phyloP scores from a whole-genome alignment of 2,113 vertebrate species.

The Anolis carolinensis region DNA sequence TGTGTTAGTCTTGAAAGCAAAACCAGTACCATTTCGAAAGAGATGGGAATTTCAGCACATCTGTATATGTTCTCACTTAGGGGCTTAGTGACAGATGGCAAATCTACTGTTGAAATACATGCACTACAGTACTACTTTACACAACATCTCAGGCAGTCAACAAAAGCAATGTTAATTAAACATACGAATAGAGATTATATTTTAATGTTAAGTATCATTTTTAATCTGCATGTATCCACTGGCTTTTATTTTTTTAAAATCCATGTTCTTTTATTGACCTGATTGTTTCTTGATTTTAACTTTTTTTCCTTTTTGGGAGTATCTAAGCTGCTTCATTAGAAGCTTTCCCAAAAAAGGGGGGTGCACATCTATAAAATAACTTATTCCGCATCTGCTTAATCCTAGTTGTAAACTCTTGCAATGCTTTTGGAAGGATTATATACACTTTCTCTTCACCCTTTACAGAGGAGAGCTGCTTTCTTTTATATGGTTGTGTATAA shows the following conservation, averaged over 20 bases:
- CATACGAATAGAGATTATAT: too few species aligned
- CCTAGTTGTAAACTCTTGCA: not conserved
- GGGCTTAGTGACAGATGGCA: too few species aligned
- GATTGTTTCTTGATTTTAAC: not conserved
- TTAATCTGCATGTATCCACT: too few species aligned
- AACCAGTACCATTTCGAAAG: too few species aligned
- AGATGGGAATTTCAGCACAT: too few species aligned
- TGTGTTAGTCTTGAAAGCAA: too few species aligned
- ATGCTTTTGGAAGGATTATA: not conserved
- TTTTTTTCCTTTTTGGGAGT: not conserved
- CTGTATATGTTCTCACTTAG: too few species aligned
- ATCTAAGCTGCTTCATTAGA: not conserved
- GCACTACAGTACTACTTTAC: too few species aligned
- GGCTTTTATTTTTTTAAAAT: not conserved
- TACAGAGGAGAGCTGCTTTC: not conserved
- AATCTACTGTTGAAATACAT: too few species aligned
- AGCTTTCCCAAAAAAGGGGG: not conserved
- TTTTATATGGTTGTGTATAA: not conserved
- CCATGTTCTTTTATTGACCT: not conserved
- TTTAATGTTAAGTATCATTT: too few species aligned
- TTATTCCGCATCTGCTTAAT: not conserved
- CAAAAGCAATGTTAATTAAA: too few species aligned
- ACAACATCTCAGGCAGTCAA: too few species aligned
- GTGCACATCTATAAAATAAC: not conserved
- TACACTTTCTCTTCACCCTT: not conserved